Percentiles rank a stretch among this genome's conserved stretches.
phyloP scores from a whole-genome alignment of 2,797 vertebrate species.

The Poeciliopsis infans region DNA sequence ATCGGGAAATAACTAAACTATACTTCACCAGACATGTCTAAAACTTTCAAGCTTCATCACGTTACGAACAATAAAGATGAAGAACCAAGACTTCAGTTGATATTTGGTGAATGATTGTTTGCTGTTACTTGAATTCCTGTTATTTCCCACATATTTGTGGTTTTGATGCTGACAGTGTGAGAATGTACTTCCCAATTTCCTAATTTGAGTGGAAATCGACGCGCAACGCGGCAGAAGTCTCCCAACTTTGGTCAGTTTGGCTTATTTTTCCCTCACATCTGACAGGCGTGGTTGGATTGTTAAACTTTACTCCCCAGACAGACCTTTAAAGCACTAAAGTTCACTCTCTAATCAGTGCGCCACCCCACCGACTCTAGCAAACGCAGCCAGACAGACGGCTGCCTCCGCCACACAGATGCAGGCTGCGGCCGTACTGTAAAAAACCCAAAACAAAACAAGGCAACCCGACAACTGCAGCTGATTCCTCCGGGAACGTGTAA shows the following conservation, averaged over 20 bases:
- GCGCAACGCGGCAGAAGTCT: background rate
- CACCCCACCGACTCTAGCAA: conserved; percentile 28
- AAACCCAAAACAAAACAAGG: conserved; percentile 28
- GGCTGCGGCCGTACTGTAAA: conserved; percentile 57
- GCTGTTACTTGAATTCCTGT: background rate
- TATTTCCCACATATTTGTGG: background rate
- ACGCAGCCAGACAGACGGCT: conserved; percentile 62
- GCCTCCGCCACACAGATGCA: conserved; percentile 61
- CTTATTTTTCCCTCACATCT: conserved; percentile 18
- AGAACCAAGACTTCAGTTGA: background rate
- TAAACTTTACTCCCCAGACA: conserved; percentile 29
- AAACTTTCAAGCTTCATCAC: background rate
- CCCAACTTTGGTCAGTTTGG: background rate
- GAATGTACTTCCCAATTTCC: background rate
- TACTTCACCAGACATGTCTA: background rate
- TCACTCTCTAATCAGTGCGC: conserved; percentile 30
- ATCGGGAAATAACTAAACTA: background rate
- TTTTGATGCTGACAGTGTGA: background rate
- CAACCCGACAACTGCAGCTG: conserved; percentile 73
- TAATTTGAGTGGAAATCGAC: background rate
- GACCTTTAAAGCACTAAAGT: conserved; percentile 41
- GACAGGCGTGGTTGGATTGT: conserved; percentile 24
- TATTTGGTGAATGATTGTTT: background rate
- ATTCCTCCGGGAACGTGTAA: conserved; percentile 82
- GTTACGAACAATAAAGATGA: background rate